Evolutionary conservation across 2,888 invertebrate species (phyloP).

Genomic region (Perithous albicinctus): DNA sequence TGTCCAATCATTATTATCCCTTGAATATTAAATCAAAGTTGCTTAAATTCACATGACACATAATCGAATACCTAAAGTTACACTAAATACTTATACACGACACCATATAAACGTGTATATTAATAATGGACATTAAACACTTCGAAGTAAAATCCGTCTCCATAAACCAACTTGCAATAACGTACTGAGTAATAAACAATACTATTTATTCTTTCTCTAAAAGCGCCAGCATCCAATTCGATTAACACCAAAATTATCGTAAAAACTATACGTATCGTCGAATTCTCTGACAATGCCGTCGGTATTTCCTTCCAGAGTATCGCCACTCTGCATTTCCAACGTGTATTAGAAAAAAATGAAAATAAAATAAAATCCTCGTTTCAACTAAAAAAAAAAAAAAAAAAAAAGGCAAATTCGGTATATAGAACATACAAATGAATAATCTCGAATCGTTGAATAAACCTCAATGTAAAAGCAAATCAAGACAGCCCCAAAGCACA

Average conservation of each 20-base stretch:
- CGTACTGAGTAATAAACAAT: not conserved
- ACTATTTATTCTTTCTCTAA: not conserved
- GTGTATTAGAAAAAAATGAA: no score
- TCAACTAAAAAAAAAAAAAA: no score
- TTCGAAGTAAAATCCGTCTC: not conserved
- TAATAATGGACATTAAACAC: not conserved
- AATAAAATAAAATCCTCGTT: no score
- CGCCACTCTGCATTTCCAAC: no score
- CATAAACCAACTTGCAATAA: no score
- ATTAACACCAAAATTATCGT: conserved; percentile 14
- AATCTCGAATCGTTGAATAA: no score
- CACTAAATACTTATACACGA: not conserved
- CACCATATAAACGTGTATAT: not conserved
- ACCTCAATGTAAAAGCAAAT: no score
- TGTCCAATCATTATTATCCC: not conserved
- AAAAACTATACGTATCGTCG: conserved; percentile 1
- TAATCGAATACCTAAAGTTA: not conserved
- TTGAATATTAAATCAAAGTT: not conserved
- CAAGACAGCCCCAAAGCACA: no score
- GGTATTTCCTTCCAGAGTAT: conserved; percentile 1
- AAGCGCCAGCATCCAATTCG: conserved; percentile 18
- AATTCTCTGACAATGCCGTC: conserved; percentile 16
- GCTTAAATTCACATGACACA: not conserved
- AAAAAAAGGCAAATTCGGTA: no score
- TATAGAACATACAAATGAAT: no score